A percentile compares a stretch with the other conserved stretches of the same genome.
Evolutionary conservation across 2,888 invertebrate species (phyloP).

Genomic region (Parochlus steinenii): DNA sequence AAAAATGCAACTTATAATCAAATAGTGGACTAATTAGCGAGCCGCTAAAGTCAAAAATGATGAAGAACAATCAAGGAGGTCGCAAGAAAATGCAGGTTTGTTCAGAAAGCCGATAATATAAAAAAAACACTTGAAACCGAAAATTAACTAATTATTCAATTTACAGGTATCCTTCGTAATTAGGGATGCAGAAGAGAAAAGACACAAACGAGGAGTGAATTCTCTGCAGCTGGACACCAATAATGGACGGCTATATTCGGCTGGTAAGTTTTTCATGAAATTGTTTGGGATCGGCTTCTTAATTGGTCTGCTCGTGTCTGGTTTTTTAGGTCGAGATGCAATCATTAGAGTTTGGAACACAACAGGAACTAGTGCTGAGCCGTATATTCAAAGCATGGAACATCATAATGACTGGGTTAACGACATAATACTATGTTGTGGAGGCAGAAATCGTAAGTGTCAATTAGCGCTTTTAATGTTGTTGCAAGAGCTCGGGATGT

Average conservation of each 20-base stretch:
- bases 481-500: too few relatives aligned
- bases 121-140: not conserved
- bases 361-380: slow-evolving; percentile 36
- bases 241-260: slow-evolving; percentile 80
- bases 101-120: too few relatives aligned
- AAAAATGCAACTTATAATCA: too few relatives aligned
- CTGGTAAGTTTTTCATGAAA: slow-evolving; percentile 26
- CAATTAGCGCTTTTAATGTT: too few relatives aligned
- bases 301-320: not conserved
- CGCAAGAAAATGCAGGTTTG: too few relatives aligned
- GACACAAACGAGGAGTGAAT: slow-evolving; percentile 91
- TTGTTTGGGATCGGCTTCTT: not conserved
- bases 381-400: slow-evolving; percentile 93
- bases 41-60: too few relatives aligned
- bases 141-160: too few relatives aligned
- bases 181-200: slow-evolving; percentile 85
- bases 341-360: slow-evolving; percentile 88
- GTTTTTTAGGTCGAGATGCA: slow-evolving; percentile 69
- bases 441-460: slow-evolving; percentile 74
- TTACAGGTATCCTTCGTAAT: slow-evolving; percentile 97
- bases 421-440: slow-evolving; percentile 94
- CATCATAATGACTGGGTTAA: slow-evolving; percentile 99
- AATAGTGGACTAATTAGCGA: too few relatives aligned
- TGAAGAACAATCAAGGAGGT: too few relatives aligned
- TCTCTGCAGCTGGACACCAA: slow-evolving; percentile 84